Evolutionary conservation across 2,888 invertebrate species (phyloP), one percentile per base, ranked within the genome.

Genomic region (Pinctada fucata): DNA sequence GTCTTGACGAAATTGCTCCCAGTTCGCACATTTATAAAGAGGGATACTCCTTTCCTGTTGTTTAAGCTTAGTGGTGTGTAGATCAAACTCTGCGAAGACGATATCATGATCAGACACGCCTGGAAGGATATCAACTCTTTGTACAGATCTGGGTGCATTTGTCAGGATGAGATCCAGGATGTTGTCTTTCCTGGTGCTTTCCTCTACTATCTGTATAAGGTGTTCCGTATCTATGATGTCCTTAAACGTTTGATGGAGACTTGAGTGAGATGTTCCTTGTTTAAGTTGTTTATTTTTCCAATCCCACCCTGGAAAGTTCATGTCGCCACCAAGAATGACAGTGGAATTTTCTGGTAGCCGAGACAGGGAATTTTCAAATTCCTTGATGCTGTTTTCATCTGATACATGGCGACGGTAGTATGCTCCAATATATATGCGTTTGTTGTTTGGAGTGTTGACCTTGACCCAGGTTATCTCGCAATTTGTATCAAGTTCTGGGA

Each of bases 111-210:
- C 78, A 47, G 75, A 72, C 6, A 82, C 64, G 2, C 80, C 79
- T 8, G 78, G 67, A 10, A 84, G 72, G 4, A 72, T 67, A 5
- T 79, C 71, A 3, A 75, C 69, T 64, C 72, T 52, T 13, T 68
- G 48, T 1, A 79, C 45, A 8, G 52, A 66, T 10, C n/a, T 52
- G 67, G 82, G 83, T 2, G 45, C 8, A 64, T 83, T 83, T 63
- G 83, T 81, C 2, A 83, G 49, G 13, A 84, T 48, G 13, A 84
- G 63, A 69, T 84, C 82, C 1, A 83, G 69, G 31, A 79, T 84
- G 52, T 83, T 81, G 3, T 45, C 31, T 8, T 58, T 75, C 47
- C 80, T 75, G 4, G 83, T 82, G 74, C 73, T 78, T 48, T 80
- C 80, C 65, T 79, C 75, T 6, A 83, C 76, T 47, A 84, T 10